Base-by-base conservation (phyloP, 2,113 vertebrate genomes). In the Oceanites oceanicus region DNA sequence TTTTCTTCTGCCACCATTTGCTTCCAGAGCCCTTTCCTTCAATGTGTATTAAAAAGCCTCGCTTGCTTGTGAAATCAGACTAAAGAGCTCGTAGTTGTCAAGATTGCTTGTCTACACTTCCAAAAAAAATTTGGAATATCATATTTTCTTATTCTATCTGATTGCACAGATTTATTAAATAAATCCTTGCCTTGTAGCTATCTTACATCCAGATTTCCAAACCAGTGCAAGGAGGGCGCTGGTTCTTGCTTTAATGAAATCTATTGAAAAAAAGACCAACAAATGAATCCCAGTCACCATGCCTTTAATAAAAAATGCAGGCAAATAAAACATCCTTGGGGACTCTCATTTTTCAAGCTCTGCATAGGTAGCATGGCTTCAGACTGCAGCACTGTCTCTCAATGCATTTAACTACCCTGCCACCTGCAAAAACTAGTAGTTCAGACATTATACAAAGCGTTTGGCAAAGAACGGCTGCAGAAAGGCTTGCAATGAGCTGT, bases 111-210 rank as follows among this genome's bases (percentile, higher is more conserved):
- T 86, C 86, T 95, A 59, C n/a, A 45, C 72, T 80, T 81, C 19
- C 3, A 63, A 55, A 71, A 49, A 49, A 90, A 88, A 23, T 40
- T 34, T 52, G 82, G 45, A 86, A 76, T 92, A 80, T 92, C 34
- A 71, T 86, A 66, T 95, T 92, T 95, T 92, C 79, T 88, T 81
- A 77, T 66, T 80, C 32, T 94, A 88, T 94, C 94, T 91, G 92
- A 91, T 88, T 68, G 67, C 68, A 86, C 58, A 80, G 91, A 83
- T 92, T 95, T 96, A 96, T 81, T 94, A 77, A 94, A 92, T 77
- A 84, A 92, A 88, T 80, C 86, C 75, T 81, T 74, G 83, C 79
- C 92, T 83, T 59, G 79, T 86, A 86, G 86, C 68, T 94, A 38
- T 96, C 92, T 96, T 55, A 18, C 72, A 77, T 89, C 59, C 55